Conservation (phyloP, 2,888 invertebrate genomes). For the Tenthredo mesomela region DNA sequence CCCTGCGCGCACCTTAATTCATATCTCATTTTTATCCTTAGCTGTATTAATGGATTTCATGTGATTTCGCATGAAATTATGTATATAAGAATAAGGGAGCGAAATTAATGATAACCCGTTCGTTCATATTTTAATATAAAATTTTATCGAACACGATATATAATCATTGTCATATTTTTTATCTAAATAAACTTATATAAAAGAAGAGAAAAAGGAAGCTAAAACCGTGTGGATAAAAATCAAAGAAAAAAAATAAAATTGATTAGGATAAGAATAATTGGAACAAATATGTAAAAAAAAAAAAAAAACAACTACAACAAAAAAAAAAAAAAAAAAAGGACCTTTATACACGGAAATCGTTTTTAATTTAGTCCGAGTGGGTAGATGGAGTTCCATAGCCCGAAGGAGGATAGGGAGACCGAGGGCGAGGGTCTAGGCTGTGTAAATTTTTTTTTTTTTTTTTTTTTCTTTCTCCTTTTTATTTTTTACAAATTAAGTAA, state of each 20-base stretch:
- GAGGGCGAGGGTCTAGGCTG: not conserved
- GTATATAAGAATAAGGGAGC: not conserved
- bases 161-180: not conserved
- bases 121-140: not conserved
- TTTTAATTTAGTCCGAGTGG: conserved; percentile 44
- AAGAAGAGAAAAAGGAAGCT: not conserved
- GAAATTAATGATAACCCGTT: not conserved
- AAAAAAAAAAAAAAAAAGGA: not conserved
- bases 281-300: not conserved
- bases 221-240: not conserved
- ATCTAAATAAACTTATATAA: not conserved
- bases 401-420: not conserved
- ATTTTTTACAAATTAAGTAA: conserved; percentile 32
- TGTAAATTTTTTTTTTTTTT: not conserved
- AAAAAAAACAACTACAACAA: not conserved
- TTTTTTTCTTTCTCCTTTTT: not conserved
- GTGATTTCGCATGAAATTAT: not conserved
- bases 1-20: not conserved
- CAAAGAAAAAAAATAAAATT: not conserved
- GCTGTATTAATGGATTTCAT: not conserved
- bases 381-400: conserved; percentile 20
- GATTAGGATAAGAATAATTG: not conserved
- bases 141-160: not conserved
- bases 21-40: not conserved
- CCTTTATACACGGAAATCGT: conserved; percentile 20